These are phyloP conservation scores for Pollenia griseotomentosa DNA, from an alignment of 2,888 invertebrate species.

Conservation along the genomic window DNA sequence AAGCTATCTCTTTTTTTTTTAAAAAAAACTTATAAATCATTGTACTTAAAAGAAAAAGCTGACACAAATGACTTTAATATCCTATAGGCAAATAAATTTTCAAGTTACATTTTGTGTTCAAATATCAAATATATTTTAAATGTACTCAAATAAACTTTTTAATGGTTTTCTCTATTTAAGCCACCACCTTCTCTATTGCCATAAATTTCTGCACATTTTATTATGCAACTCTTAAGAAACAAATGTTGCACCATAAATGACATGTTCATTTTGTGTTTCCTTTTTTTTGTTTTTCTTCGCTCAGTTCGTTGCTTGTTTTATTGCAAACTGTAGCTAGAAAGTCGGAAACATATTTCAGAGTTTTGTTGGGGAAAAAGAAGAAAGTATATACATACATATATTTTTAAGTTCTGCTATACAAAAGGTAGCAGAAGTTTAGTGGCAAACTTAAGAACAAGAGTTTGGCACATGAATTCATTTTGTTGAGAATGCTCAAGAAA, in stretches of 20 bases:
- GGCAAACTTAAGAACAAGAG: conserved; percentile 16
- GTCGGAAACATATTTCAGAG: conserved; percentile 7
- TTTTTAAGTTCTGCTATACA: not conserved
- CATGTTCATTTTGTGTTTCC: conserved; percentile 41
- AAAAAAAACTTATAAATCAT: too few species aligned
- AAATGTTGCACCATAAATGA: conserved; percentile 60
- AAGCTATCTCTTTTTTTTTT: too few species aligned
- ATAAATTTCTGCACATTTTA: conserved; percentile 28
- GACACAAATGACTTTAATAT: not conserved
- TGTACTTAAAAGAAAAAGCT: not conserved
- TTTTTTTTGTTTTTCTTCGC: not conserved
- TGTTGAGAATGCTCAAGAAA: not conserved
- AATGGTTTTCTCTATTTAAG: conserved; percentile 20
- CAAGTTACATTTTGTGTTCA: not conserved
- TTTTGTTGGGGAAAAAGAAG: not conserved
- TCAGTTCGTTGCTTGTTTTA: not conserved
- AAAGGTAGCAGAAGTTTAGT: conserved; percentile 32
- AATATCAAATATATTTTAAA: not conserved
- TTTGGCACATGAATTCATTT: conserved; percentile 55
- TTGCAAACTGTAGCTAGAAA: conserved; percentile 12
- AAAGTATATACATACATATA: not conserved
- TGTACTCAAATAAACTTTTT: conserved; percentile 33
- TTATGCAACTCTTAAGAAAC: conserved; percentile 50
- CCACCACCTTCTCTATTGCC: conserved; percentile 1
- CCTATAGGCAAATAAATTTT: conserved; percentile 13